Evolutionary conservation across 2,113 vertebrate species (phyloP).

Genomic region (Carollia perspicillata): DNA sequence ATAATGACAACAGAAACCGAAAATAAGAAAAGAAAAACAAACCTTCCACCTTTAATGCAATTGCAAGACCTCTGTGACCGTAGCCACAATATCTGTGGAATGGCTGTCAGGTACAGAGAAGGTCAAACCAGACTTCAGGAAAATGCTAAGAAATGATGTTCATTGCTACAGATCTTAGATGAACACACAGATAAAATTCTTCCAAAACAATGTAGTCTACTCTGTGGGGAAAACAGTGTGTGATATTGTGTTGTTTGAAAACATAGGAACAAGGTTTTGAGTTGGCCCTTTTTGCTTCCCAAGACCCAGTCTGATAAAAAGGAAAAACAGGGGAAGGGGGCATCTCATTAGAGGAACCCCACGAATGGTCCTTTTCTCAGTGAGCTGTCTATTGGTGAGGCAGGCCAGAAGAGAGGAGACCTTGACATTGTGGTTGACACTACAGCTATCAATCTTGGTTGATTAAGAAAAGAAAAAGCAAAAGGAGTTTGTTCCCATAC

Average conservation of each 20-base stretch:
- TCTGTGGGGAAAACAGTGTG: background rate
- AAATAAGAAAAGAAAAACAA: background rate
- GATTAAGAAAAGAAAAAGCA: background rate
- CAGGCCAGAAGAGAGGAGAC: background rate
- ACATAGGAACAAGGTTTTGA: background rate
- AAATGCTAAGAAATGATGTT: background rate
- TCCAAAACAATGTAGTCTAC: background rate
- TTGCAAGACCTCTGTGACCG: background rate
- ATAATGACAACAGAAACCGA: background rate
- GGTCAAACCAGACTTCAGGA: background rate
- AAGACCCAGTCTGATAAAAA: background rate
- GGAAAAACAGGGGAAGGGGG: background rate
- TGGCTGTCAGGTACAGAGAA: background rate
- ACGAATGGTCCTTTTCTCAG: background rate
- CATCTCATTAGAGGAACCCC: background rate
- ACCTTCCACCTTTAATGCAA: background rate
- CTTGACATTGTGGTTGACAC: background rate
- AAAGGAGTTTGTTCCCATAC: background rate
- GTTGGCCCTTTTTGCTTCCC: background rate
- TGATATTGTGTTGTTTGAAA: background rate
- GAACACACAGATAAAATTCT: background rate
- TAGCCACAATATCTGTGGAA: background rate
- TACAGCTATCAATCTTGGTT: background rate
- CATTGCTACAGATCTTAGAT: background rate
- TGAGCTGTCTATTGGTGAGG: background rate